These are phyloP conservation scores for Orientallactaga sibirica DNA, from an alignment of 2,797 vertebrate species.

Conservation along the genomic window DNA sequence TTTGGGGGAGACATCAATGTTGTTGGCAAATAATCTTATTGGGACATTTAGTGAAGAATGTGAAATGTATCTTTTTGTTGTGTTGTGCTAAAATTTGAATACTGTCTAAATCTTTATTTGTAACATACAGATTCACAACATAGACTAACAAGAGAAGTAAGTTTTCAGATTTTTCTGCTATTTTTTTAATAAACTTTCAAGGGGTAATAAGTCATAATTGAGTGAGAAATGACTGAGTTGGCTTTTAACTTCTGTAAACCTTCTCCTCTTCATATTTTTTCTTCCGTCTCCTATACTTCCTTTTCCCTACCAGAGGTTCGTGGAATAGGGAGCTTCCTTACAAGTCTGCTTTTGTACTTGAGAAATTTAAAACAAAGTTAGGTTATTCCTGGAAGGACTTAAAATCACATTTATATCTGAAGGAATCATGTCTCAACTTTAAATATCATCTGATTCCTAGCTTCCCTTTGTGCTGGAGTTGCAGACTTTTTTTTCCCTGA, in stretches of 20 bases:
- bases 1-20: background rate
- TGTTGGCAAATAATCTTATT: constrained; percentile 38
- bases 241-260: rapidly evolving
- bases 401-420: constrained; percentile 63
- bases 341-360: constrained; percentile 63
- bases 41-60: constrained; percentile 45
- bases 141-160: constrained; percentile 16
- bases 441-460: constrained; percentile 22
- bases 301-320: constrained; percentile 30
- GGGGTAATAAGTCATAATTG: background rate
- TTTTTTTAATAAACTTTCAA: background rate
- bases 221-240: background rate
- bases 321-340: constrained; percentile 26
- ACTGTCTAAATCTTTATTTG: constrained; percentile 45
- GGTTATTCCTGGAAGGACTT: constrained; percentile 33
- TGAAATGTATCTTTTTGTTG: background rate
- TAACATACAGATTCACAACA: background rate
- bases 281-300: background rate
- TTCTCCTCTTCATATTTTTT: background rate
- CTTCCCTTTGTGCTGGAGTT: background rate
- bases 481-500: background rate
- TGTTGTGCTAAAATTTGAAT: background rate
- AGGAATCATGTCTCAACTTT: constrained; percentile 58
- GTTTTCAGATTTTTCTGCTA: background rate
- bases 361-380: constrained; percentile 53